These are phyloP conservation scores for Myotis findleyi DNA, from an alignment of 2,797 vertebrate genomes.

Conservation along the genomic window DNA sequence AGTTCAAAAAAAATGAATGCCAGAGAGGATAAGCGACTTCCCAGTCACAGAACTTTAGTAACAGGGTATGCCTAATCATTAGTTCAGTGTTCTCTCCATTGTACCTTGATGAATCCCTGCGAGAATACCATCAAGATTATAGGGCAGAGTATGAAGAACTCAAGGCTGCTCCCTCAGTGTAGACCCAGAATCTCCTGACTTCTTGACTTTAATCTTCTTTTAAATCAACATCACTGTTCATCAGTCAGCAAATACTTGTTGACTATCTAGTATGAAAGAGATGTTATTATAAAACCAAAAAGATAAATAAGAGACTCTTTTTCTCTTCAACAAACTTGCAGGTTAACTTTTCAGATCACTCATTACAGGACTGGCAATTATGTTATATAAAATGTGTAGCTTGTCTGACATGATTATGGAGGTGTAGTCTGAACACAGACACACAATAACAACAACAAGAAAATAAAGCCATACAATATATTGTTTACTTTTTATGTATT, in stretches of 20 bases:
- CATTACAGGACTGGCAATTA: background rate
- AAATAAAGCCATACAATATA: constrained; percentile 10
- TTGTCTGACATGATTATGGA: constrained; percentile 33
- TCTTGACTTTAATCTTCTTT: constrained; percentile 36
- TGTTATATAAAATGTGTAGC: constrained; percentile 35
- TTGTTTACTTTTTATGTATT: background rate
- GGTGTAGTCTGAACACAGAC: background rate
- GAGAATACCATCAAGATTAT: background rate
- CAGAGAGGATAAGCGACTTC: background rate
- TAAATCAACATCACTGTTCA: constrained; percentile 26
- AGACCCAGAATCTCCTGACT: background rate
- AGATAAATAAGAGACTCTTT: background rate
- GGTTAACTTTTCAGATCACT: constrained; percentile 56
- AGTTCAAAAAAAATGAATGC: background rate
- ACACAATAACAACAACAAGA: background rate
- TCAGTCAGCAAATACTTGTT: constrained; percentile 12
- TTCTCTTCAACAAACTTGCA: background rate
- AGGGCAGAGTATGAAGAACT: background rate
- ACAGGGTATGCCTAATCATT: background rate
- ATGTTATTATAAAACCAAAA: constrained; percentile 22
- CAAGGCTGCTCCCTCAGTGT: background rate
- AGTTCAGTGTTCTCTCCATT: background rate
- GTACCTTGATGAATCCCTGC: background rate
- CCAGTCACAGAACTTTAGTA: background rate
- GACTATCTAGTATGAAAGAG: background rate